Evolutionary conservation across 2,113 vertebrate species (phyloP), one percentile per base, ranked within the genome.

Genomic region (Echinops telfairi): DNA sequence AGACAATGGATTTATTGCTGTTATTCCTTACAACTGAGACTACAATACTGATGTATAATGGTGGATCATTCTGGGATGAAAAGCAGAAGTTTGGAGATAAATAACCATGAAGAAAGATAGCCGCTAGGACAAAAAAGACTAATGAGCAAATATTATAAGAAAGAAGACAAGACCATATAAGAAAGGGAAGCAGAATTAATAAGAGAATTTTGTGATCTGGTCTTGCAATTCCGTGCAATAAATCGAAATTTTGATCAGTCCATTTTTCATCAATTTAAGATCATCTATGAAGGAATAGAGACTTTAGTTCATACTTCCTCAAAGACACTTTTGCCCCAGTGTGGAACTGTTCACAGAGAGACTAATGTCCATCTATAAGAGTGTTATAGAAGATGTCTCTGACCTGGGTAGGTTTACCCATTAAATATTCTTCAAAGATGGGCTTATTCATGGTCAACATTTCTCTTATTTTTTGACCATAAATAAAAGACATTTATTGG

Each of bases 331-430:
- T 53, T 27, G 9, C 4, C 3, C 68, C 6, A 0, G 25, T 10
- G 0, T 0, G 11, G 33, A 4, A 27, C 40, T 40, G 0, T 29
- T 68, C 19, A 20, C 1, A n/a, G n/a, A 71, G n/a, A 66, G n/a
- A 3, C 36, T 5, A 79, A 23, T 33, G 11, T 38, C 23, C 5
- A 33, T 3, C 14, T 47, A 0, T 25, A 10, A 43, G 31, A 60
- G 14, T 22, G 4, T 60, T 60, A 11, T 60, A 6, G 38, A 43
- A 62, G 60, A 29, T 10, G 15, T 2, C 23, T 92, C 40, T 40
- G 62, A 31, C 40, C 7, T 4, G 20, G 2, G 15, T n/a, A 29
- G 20, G 12, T 47, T 85, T 73, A 33, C 3, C 4, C 31, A 7
- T 40, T 3, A 60, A 29, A 23, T 43, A 12, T 47, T 36, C 33